Conservation (phyloP, 2,113 vertebrate species). For the Marmota flaviventris region DNA sequence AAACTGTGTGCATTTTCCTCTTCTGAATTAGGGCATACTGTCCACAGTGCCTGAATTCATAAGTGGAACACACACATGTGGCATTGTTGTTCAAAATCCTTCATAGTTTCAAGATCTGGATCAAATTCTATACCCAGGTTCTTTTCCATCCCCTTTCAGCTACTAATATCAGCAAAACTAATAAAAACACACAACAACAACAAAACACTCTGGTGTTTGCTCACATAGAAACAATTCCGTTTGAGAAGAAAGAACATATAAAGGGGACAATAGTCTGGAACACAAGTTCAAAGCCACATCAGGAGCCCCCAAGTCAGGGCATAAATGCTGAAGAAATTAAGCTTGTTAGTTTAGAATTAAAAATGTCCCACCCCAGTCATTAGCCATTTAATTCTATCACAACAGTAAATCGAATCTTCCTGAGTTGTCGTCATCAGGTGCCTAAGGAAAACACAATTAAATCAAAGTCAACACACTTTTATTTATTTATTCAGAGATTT, state of each 20-base stretch:
- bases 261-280: not conserved
- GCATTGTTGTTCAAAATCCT: not conserved
- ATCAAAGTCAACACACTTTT: constrained; percentile 80
- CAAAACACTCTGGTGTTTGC: not conserved
- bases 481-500: constrained; percentile 76
- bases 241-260: not conserved
- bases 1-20: not conserved
- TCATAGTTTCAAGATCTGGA: not conserved
- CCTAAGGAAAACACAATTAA: constrained; percentile 82
- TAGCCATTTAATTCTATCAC: constrained; percentile 57
- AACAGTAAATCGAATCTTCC: constrained; percentile 70
- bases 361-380: not conserved
- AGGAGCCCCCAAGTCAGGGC: not conserved
- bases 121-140: not conserved
- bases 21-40: rapidly evolving
- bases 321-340: not conserved
- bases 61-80: no score
- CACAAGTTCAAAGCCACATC: not conserved
- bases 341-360: not conserved
- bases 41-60: not conserved
- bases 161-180: not conserved
- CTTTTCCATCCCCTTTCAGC: not conserved
- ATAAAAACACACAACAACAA: not conserved
- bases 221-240: not conserved
- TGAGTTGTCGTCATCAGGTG: constrained; percentile 74